Percentiles rank a stretch among this genome's conserved stretches.
These are phyloP conservation scores for Bergia puertoricense DNA, from an alignment of 92 coral and sea anemone genomes.

Conservation along the genomic window DNA sequence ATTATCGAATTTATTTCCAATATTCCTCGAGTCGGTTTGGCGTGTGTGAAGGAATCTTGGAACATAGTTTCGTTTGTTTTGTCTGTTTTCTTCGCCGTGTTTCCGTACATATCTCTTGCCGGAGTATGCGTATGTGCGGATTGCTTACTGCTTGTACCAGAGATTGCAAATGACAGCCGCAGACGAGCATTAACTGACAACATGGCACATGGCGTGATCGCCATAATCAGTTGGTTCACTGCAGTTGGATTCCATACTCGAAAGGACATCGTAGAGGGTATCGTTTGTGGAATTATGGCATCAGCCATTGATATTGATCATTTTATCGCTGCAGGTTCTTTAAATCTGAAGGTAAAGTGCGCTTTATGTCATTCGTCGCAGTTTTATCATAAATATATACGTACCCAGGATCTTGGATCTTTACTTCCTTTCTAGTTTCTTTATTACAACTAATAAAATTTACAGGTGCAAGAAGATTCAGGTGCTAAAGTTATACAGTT, in stretches of 20 bases:
- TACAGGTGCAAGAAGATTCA: too few species aligned
- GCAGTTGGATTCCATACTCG: conserved; percentile 64
- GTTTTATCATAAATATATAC: background rate
- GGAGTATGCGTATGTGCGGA: conserved; percentile 22
- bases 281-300: conserved; percentile 73
- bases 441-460: too few species aligned
- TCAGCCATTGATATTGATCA: conserved; percentile 89
- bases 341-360: conserved; percentile 64
- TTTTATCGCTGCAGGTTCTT: conserved; percentile 81
- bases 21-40: background rate
- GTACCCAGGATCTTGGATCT: too few species aligned
- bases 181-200: conserved; percentile 74
- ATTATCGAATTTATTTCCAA: background rate
- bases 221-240: conserved; percentile 75
- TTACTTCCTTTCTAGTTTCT: too few species aligned
- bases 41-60: background rate
- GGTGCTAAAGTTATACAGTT: too few species aligned
- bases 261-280: conserved; percentile 52
- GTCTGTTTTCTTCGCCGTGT: background rate
- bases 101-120: conserved; percentile 15
- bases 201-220: conserved; percentile 74
- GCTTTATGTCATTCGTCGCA: background rate
- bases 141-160: conserved; percentile 3
- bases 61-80: background rate
- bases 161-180: background rate